Conservation (phyloP, 1,140 invertebrate genomes). For the Theocolax elegans region DNA sequence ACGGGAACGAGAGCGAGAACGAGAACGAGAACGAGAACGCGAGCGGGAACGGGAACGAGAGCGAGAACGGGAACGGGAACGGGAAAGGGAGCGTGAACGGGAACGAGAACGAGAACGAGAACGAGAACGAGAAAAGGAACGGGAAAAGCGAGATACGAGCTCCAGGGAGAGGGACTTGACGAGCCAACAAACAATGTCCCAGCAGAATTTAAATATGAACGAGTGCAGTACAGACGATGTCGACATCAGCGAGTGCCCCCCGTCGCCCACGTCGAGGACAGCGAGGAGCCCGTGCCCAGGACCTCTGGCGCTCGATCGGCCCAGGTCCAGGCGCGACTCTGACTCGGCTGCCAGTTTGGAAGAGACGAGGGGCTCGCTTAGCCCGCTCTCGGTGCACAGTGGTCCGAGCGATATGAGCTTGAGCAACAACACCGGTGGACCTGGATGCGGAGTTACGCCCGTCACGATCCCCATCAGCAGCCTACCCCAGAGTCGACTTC, state of each 20-base stretch:
- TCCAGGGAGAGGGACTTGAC: conserved; percentile 31
- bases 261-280: conserved; percentile 47
- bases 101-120: conserved; percentile 48
- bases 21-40: conserved; percentile 45
- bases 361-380: conserved; percentile 65
- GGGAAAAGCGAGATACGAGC: conserved; percentile 42
- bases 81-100: too few species aligned
- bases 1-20: too few species aligned
- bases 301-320: conserved; percentile 63
- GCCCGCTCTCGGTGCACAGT: conserved; percentile 66
- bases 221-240: conserved; percentile 50
- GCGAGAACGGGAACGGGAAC: too few species aligned
- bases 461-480: conserved; percentile 55
- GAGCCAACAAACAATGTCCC: conserved; percentile 59
- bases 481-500: conserved; percentile 65
- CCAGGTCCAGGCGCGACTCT: conserved; percentile 57
- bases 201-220: conserved; percentile 46
- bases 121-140: conserved; percentile 48
- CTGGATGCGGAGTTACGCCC: conserved; percentile 29
- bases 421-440: conserved; percentile 61
- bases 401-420: conserved; percentile 72
- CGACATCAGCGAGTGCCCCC: conserved; percentile 59
- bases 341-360: conserved; percentile 62
- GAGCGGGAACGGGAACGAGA: conserved; percentile 43
- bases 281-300: conserved; percentile 64